phyloP scores from a whole-genome alignment of 2,113 vertebrate genomes.

The Rhinogobius similis region DNA sequence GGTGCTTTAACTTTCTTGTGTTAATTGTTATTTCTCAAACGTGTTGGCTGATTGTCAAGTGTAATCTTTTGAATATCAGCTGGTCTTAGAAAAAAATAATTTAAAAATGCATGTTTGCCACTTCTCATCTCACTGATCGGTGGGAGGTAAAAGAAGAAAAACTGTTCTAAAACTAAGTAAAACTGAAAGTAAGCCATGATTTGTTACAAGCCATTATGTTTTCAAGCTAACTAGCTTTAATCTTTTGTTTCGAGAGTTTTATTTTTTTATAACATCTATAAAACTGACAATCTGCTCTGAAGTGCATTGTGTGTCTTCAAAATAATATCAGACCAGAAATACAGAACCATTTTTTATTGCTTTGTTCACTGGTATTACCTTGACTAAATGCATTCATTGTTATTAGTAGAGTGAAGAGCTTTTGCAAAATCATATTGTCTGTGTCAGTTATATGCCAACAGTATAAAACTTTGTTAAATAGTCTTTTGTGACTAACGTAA shows the following conservation, averaged over 20 bases:
- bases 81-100: constrained; percentile 38
- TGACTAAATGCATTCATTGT: not conserved
- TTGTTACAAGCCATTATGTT: too few relatives aligned
- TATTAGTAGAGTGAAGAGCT: not conserved
- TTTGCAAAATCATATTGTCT: not conserved
- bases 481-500: not conserved
- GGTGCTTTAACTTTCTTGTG: not conserved
- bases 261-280: too few relatives aligned
- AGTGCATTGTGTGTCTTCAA: too few relatives aligned
- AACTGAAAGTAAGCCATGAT: too few relatives aligned
- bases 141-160: not conserved
- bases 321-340: too few relatives aligned
- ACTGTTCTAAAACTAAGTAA: too few relatives aligned
- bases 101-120: constrained; percentile 40
- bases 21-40: constrained; percentile 1
- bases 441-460: not conserved
- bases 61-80: constrained; percentile 42
- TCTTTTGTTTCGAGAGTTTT: too few relatives aligned
- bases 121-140: constrained; percentile 9
- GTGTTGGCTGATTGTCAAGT: constrained; percentile 44
- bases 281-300: too few relatives aligned
- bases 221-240: too few relatives aligned
- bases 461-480: not conserved
- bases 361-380: not conserved
- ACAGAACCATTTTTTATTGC: too few relatives aligned